phyloP scores from a whole-genome alignment of 2,797 vertebrate species.

The Microhierax caerulescens region DNA sequence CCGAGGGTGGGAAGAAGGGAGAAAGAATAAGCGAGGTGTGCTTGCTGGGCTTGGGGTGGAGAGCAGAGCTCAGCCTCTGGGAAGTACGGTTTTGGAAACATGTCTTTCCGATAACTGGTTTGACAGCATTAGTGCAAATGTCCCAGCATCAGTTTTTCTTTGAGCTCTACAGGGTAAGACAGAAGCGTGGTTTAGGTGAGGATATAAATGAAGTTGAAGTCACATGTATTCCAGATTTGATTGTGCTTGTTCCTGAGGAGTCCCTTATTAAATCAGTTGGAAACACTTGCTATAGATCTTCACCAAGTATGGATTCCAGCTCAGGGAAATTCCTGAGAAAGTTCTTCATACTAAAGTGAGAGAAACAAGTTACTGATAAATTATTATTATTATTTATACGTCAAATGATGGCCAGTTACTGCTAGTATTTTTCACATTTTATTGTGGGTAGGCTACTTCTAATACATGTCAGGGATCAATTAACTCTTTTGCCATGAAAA shows the following conservation, averaged over 20 bases:
- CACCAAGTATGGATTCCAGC: neutral
- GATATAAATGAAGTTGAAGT: neutral
- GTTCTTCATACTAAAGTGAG: neutral
- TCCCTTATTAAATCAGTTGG: neutral
- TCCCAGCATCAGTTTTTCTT: neutral
- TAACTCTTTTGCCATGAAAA: neutral
- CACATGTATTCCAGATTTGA: neutral
- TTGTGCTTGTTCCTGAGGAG: neutral
- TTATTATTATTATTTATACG: neutral
- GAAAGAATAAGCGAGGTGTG: neutral
- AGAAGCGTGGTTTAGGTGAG: neutral
- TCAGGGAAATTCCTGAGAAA: neutral
- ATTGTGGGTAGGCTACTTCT: neutral
- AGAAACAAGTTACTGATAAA: neutral
- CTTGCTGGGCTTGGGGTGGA: neutral
- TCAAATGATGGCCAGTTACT: neutral
- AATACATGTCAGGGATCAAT: neutral
- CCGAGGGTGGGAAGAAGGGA: neutral
- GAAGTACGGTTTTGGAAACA: rapidly evolving
- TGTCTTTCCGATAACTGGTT: neutral
- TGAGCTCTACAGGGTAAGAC: neutral
- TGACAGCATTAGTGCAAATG: neutral
- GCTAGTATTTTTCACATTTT: neutral
- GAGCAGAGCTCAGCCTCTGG: neutral
- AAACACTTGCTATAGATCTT: neutral